A percentile compares a stretch with the other conserved stretches of the same genome.
These are phyloP conservation scores for Agonopterix heracliana DNA, from an alignment of 2,888 invertebrate species.

Conservation along the genomic window DNA sequence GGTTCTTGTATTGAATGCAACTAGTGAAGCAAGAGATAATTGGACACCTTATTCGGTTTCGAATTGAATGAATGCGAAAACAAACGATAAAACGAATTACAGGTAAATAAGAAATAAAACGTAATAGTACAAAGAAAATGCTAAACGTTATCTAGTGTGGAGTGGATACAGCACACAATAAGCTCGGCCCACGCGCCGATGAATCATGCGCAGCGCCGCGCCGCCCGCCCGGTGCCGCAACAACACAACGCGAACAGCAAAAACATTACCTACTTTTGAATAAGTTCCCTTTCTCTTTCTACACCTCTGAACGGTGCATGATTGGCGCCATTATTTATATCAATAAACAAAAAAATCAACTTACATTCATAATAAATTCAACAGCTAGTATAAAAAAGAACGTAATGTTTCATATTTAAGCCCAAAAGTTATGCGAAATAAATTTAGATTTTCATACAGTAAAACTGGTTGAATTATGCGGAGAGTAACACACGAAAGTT, in stretches of 20 bases:
- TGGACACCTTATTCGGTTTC: constrained; percentile 6
- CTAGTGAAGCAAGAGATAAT: constrained; percentile 18
- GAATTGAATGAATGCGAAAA: constrained; percentile 13
- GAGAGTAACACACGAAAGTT: constrained; percentile 25
- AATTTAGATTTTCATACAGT: constrained; percentile 5
- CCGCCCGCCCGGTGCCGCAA: constrained; percentile 40
- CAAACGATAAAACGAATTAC: constrained; percentile 18
- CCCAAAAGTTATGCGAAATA: constrained; percentile 4
- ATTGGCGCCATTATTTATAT: constrained; percentile 53
- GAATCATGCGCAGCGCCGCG: constrained; percentile 49
- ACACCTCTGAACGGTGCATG: constrained; percentile 55
- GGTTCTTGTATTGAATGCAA: constrained; percentile 21
- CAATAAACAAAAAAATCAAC: constrained; percentile 32
- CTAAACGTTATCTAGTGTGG: constrained; percentile 39
- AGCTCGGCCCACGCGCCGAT: constrained; percentile 68
- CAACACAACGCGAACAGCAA: constrained; percentile 56
- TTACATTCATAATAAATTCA: constrained; percentile 24
- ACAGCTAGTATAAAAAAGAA: not conserved
- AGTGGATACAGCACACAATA: constrained; percentile 50
- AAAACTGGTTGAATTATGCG: constrained; percentile 4
- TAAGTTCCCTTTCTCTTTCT: constrained; percentile 75
- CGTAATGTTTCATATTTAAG: not conserved
- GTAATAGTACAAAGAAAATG: constrained; percentile 48
- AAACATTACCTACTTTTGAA: constrained; percentile 76
- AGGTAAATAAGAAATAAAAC: constrained; percentile 19